Base-by-base conservation (phyloP, 2,888 invertebrate genomes). In the Drosophila robusta region DNA sequence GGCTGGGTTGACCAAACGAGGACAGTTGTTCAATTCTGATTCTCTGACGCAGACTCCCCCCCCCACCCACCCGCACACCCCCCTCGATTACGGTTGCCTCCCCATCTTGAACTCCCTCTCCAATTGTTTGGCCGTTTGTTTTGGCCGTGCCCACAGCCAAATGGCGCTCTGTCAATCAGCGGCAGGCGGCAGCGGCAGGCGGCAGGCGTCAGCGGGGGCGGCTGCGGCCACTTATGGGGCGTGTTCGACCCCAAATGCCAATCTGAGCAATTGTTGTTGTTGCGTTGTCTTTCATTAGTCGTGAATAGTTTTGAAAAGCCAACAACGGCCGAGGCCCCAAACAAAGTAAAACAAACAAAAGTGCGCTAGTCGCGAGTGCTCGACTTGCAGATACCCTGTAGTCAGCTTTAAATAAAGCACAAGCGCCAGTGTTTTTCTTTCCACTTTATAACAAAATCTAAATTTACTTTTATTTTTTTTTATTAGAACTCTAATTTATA, bases 181-280 rank as follows among this genome's bases (percentile, higher is more conserved):
- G 26, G 63, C 62, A n/a, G 57, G 16, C 47, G 44, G 34, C 34
- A 16, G 57, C 49, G 14, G 52, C 45, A 46, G 9, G 4, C 7
- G 14, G 41, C n/a, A 1, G 26, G 29, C 46, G 55, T 16, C 2
- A 18, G 63, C n/a, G 39, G 65, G 34, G 44, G 47, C 32, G 50
- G 18, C 32, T 55, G 51, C 32, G 61, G 61, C 38, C 62, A 63
- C 47, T 56, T 46, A 34, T 57, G 72, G 52, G 86, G 83, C 83
- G 86, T 85, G 72, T 47, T 55, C 68, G 80, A 86, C 86, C 78
- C 80, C 83, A 86, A 81, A 84, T 78, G 75, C 78, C 83, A 80
- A 58, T 68, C 69, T 66, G 39, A 74, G 60, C 64, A 54, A 14
- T 45, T 55, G 60, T 51, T 71, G 67, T 72, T 71, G 32, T 8